Base-by-base conservation (phyloP, 2,113 vertebrate species). In the Peromyscus maniculatus region DNA sequence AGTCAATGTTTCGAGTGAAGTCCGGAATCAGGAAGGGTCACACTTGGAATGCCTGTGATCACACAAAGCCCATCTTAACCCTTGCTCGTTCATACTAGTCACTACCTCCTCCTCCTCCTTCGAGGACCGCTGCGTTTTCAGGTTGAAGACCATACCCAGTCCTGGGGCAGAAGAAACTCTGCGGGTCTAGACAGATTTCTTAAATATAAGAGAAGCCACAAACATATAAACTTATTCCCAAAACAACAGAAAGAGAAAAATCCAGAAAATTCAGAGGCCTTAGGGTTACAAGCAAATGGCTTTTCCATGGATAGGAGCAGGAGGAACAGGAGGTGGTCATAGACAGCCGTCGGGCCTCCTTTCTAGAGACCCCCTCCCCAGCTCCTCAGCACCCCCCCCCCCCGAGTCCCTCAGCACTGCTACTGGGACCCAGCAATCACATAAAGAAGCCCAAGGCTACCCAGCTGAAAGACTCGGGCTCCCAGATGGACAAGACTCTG, bases 141-240 rank as follows among this genome's bases (percentile, higher is more conserved):
- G 57, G 52, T 43, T 96, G 75, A 64, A 36, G n/a, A 82, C 67
- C 15, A 15, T 78, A 69, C 69, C 84, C 64, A 92, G 87, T 13
- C 92, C 75, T 3, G 9, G 84, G 21, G 52, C 75, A 67, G 69
- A 67, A 93, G 79, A 88, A 94, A 96, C 91, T 96, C 62, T 84
- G 52, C 74, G 57, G 62, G 46, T 83, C 80, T 95, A 77, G 92
- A 91, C 92, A 96, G 80, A 93, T 93, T 93, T 97, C 88, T 86
- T 77, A n/a, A 93, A 46, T 59, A 59, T 28, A 55, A 83, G 90
- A 5, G 5, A 96, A 96, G 71, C 95, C 93, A 91, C 95, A 95
- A 93, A 91, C 24, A 43, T 74, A n/a, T 87, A 83, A 72, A 78
- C 15, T 72, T 89, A 69, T 89, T 87, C 78, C 82, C 66, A 79